Base-by-base conservation (phyloP, 2,888 invertebrate species). In the Caenorhabditis parvicauda region DNA sequence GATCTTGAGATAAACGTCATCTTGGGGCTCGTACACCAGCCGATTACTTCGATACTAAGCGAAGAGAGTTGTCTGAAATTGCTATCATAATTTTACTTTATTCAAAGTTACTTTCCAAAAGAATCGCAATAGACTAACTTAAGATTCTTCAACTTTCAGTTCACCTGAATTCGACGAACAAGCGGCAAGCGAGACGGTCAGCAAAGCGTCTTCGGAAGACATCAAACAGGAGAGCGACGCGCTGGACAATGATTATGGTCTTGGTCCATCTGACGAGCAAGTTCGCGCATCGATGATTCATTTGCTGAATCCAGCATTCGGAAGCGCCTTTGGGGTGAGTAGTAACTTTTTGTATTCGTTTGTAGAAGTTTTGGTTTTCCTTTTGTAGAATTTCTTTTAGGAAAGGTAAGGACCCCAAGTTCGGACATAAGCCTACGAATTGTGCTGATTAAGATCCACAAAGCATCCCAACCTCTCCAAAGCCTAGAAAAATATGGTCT, bases 251-350 rank as follows among this genome's bases (percentile, higher is more conserved):
- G 69, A 69, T 28, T 64, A 54, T 25, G 63, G 63, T 17, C 45
- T 68, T 12, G 61, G 61, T 37, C 50, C 69, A 4, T 60, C 63
- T 7, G 69, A 69, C 32, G 69, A 65, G 14, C 60, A 64, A 44
- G 54, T 69, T 12, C 45, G 69, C 17, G 65, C 63, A 12, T 66
- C 65, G 12, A 66, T 66, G 60, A 51, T 64, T 17, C 65, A 66
- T 35, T 49, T 69, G 14, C 54, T 64, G 12, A 64, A 61, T 27
- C 69, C 64, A 14, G 64, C 49, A 2, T 50, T 63, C 28, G 58
- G 52, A 7, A 39, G 46, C 2, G 56, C 61, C 17, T 68, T 68
- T 41, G 68, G 68, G n/a, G 59, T 59, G 28, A n/a, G n/a, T n/a
- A n/a, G n/a, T n/a, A n/a, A n/a, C n/a, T n/a, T n/a, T n/a, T n/a